These are phyloP conservation scores for Pseudanteris insignis DNA, from an alignment of 2,888 invertebrate genomes.

Conservation along the genomic window DNA sequence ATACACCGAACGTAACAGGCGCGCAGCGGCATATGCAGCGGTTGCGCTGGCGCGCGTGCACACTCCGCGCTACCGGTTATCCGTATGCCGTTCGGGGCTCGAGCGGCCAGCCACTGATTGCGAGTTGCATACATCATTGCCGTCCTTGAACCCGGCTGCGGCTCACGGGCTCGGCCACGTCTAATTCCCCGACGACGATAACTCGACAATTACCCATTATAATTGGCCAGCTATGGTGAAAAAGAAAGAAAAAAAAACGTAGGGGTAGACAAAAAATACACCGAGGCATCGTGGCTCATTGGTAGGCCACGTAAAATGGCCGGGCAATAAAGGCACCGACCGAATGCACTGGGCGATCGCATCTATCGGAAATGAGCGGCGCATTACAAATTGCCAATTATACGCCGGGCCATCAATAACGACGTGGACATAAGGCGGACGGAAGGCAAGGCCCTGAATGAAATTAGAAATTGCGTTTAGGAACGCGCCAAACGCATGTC, in stretches of 20 bases:
- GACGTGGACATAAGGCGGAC: slow-evolving; percentile 53
- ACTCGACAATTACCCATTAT: slow-evolving; percentile 27
- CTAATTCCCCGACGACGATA: slow-evolving; percentile 7
- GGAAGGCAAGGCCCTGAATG: slow-evolving; percentile 46
- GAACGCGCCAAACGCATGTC: slow-evolving; percentile 39
- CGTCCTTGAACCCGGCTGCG: slow-evolving; percentile 18
- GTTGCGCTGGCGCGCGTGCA: slow-evolving; percentile 46
- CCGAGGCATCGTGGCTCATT: no score
- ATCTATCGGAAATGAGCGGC: slow-evolving; percentile 46
- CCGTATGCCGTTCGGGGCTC: slow-evolving; percentile 23
- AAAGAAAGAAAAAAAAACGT: slow-evolving; percentile 3
- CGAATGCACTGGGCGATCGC: slow-evolving; percentile 19
- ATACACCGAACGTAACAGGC: slow-evolving; percentile 36
- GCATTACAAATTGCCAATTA: slow-evolving; percentile 63
- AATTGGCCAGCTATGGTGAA: slow-evolving; percentile 18
- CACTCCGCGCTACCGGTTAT: slow-evolving; percentile 34
- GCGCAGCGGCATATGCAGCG: slow-evolving; percentile 40
- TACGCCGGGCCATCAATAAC: slow-evolving; percentile 58
- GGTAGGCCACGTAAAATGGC: slow-evolving; percentile 9
- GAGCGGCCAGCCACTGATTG: slow-evolving; percentile 47
- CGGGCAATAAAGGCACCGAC: slow-evolving; percentile 28
- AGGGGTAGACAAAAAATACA: no score
- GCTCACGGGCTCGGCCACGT: not conserved
- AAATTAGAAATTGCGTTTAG: slow-evolving; percentile 60
- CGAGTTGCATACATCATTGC: slow-evolving; percentile 45